Evolutionary conservation across 1,140 invertebrate species (phyloP).

Genomic region (Sipha flava): DNA sequence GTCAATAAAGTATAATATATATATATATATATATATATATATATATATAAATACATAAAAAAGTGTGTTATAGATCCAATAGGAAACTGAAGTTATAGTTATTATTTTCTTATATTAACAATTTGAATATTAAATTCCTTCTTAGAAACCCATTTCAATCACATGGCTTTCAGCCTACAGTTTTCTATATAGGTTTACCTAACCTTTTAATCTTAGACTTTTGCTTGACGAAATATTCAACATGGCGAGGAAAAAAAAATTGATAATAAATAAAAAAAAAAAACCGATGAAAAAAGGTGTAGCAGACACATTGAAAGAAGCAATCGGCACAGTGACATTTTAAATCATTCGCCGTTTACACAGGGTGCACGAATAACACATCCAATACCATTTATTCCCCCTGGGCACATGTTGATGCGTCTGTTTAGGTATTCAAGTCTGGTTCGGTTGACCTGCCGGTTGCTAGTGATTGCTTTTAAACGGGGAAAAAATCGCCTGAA

Average conservation of each 20-base stretch:
- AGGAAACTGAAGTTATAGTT: neutral
- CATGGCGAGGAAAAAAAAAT: neutral
- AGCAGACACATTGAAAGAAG: neutral
- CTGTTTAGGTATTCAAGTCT: slow-evolving; percentile 25
- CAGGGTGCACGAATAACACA: slow-evolving; percentile 20
- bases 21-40: no score
- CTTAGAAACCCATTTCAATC: neutral
- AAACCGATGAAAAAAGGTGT: neutral
- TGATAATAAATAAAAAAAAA: neutral
- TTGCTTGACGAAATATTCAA: neutral
- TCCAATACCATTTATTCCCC: slow-evolving; percentile 15
- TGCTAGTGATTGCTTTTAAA: slow-evolving; percentile 31
- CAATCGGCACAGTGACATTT: slow-evolving; percentile 13
- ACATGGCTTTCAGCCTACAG: neutral
- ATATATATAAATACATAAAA: no score
- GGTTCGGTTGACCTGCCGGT: slow-evolving; percentile 29
- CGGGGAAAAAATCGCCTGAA: slow-evolving; percentile 30
- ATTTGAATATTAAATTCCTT: neutral
- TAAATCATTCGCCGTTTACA: slow-evolving; percentile 25
- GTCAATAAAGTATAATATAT: no score
- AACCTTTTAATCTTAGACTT: neutral
- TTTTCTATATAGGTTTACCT: neutral
- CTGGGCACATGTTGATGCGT: slow-evolving; percentile 24
- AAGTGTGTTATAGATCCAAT: no score
- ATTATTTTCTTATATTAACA: neutral